Evolutionary conservation across 2,888 invertebrate genomes (phyloP).

Genomic region (Laothoe populi): DNA sequence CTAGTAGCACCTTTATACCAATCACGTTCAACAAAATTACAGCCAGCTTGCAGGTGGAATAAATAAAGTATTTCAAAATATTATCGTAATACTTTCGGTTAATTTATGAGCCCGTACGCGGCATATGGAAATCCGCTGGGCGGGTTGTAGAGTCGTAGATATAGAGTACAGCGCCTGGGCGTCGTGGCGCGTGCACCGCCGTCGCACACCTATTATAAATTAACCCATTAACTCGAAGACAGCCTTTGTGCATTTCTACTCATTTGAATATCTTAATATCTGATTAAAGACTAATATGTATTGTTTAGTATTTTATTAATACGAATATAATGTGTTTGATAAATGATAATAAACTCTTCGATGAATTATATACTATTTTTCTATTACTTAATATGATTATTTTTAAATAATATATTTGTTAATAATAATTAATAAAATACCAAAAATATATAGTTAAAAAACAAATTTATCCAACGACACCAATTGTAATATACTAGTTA

Average conservation of each 20-base stretch:
- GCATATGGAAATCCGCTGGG: slow-evolving; percentile 63
- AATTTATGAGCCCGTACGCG: slow-evolving; percentile 56
- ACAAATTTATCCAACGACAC: too few species aligned
- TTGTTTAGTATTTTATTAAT: neutral
- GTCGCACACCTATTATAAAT: slow-evolving; percentile 30
- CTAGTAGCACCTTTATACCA: neutral
- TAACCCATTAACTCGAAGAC: slow-evolving; percentile 36
- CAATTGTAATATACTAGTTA: too few species aligned
- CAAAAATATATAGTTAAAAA: too few species aligned
- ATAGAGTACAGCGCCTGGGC: slow-evolving; percentile 68
- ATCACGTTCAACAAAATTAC: neutral
- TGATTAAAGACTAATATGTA: neutral
- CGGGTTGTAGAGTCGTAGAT: slow-evolving; percentile 61
- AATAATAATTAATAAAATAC: too few species aligned
- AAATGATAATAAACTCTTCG: too few species aligned
- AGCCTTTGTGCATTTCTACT: slow-evolving; percentile 34
- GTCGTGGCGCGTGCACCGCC: slow-evolving; percentile 56
- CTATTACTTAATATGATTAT: too few species aligned
- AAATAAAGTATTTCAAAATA: slow-evolving; percentile 28
- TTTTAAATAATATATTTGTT: too few species aligned
- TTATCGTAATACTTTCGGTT: slow-evolving; percentile 48
- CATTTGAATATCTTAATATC: slow-evolving; percentile 25
- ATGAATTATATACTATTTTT: too few species aligned
- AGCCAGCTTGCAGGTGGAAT: neutral
- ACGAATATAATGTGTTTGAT: too few species aligned